Conservation (phyloP, 1,140 invertebrate species). For the Achroia grisella region DNA sequence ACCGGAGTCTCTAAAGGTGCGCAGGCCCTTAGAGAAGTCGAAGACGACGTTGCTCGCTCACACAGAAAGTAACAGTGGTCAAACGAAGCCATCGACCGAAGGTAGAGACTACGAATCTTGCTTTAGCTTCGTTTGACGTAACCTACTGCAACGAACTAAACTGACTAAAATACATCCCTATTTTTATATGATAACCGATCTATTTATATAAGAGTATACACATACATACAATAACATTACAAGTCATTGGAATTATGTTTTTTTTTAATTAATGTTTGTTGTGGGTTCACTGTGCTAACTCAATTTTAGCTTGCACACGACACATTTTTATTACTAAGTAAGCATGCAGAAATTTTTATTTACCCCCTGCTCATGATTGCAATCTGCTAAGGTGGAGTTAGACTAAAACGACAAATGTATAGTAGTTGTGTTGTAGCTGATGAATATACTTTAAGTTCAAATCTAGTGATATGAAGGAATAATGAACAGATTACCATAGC, state of each 20-base stretch:
- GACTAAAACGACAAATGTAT: too few relatives aligned
- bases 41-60: slow-evolving; percentile 66
- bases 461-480: too few relatives aligned
- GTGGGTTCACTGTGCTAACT: slow-evolving; percentile 55
- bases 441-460: too few relatives aligned
- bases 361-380: too few relatives aligned
- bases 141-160: slow-evolving; percentile 55
- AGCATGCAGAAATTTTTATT: too few relatives aligned
- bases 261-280: slow-evolving; percentile 46
- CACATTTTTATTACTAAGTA: too few relatives aligned
- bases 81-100: slow-evolving; percentile 62
- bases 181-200: slow-evolving; percentile 23
- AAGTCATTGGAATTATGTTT: slow-evolving; percentile 24
- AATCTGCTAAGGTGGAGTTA: too few relatives aligned
- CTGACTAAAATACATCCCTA: slow-evolving; percentile 11
- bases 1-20: slow-evolving; percentile 54
- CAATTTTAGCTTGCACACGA: slow-evolving; percentile 11
- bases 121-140: slow-evolving; percentile 71
- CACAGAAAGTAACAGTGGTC: slow-evolving; percentile 67
- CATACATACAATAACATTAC: slow-evolving; percentile 13
- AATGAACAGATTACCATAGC: too few relatives aligned
- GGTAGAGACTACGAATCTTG: slow-evolving; percentile 51
- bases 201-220: too few relatives aligned
- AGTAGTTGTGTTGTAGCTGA: too few relatives aligned
- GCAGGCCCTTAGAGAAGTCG: slow-evolving; percentile 63